Evolutionary conservation across 37 sponge, comb jelly and placozoan species (phyloP).

Genomic region (Spongilla lacustris): DNA sequence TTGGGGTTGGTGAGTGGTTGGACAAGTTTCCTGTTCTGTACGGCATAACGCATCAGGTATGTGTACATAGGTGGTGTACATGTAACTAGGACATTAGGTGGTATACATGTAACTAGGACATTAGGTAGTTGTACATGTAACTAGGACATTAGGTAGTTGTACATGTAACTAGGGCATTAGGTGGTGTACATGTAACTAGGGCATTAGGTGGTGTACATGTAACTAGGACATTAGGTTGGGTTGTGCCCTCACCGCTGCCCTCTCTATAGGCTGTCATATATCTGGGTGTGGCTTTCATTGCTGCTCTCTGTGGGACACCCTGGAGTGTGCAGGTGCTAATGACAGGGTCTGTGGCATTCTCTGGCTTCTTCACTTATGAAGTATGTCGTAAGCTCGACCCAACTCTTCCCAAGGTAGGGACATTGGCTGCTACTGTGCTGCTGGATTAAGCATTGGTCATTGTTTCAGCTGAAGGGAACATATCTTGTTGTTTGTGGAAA

Average conservation of each 20-base stretch:
- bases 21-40: slow-evolving; percentile 66
- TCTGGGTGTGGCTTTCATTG: slow-evolving; percentile 54
- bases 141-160: background rate
- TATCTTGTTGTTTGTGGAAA: slow-evolving; percentile 83
- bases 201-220: slow-evolving; percentile 4
- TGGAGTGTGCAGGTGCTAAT: slow-evolving; percentile 43
- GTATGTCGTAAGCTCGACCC: slow-evolving; percentile 89
- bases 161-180: background rate
- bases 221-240: no score
- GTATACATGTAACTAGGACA: slow-evolving; percentile 13
- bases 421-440: background rate
- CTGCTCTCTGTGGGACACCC: slow-evolving; percentile 40
- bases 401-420: slow-evolving; percentile 51
- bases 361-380: slow-evolving; percentile 88
- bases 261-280: slow-evolving; percentile 56
- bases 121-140: slow-evolving; percentile 14
- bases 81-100: background rate
- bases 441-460: no score
- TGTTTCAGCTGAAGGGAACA: slow-evolving; percentile 76
- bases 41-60: slow-evolving; percentile 75
- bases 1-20: slow-evolving; percentile 85
- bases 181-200: slow-evolving; percentile 6
- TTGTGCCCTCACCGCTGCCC: no score
- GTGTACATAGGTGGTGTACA: slow-evolving; percentile 14
- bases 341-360: slow-evolving; percentile 66